Evolutionary conservation across 2,888 invertebrate species (phyloP), one percentile per base, ranked within the genome.

Genomic region (Coleophora deauratella): DNA sequence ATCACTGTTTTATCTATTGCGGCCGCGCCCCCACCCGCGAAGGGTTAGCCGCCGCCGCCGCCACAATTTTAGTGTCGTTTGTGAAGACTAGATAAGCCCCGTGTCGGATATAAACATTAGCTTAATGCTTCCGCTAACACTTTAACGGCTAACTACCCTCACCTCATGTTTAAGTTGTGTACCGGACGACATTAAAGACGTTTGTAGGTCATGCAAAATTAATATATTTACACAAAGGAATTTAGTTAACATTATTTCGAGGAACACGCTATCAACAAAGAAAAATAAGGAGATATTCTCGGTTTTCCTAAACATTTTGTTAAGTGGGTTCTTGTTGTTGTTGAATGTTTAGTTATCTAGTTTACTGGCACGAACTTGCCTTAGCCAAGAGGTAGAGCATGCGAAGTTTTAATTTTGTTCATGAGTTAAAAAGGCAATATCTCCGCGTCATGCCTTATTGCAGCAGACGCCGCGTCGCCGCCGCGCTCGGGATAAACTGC

Each of bases 1-100:
- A 86, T 86, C 86, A 81, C 86, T 86, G 86, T 86, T 86, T 84
- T 86, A 86, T 86, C 86, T 86, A 86, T 86, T 81, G 85, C 72
- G 85, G 74, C 70, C 66, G 63, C 68, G 62, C 66, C 52, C 66
- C 61, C 65, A 51, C 50, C 62, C 72, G 66, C 72, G 21, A 75
- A 78, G 79, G 80, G 82, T 80, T 82, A 81, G 81, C 78, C 80
- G 73, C 81, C 78, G n/a, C 74, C 74, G 76, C 73, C 67, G 62
- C 74, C 74, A 75, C 77, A 72, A 72, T 81, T 79, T 80, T 78
- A 77, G 71, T 70, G 62, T 64, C 72, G 66, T 78, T 81, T 79
- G 75, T 79, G 75, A 72, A 76, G 66, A 68, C 78, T 72, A 76
- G 79, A 80, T 80, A 80, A 80, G 77, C 74, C 64, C 63, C 72